Base-by-base conservation (phyloP, 2,797 vertebrate genomes). In the Myripristis jacobus region DNA sequence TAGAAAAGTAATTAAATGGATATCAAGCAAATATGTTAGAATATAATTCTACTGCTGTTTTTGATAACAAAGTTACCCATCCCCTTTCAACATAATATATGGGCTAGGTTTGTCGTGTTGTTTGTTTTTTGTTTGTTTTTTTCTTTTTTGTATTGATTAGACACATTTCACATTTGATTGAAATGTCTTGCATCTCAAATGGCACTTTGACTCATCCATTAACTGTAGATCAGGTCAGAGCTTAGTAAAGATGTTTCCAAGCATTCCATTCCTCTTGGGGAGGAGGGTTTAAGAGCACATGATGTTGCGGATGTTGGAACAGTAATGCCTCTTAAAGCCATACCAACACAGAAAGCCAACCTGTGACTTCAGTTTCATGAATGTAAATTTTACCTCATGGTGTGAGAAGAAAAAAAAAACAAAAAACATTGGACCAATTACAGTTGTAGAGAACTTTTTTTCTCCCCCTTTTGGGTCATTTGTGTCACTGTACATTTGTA, bases 361-460 rank as follows among this genome's bases (percentile, higher is more conserved):
- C 88, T 88, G 88, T 87, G 87, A 90, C 88, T 91, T 92, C 78
- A 83, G 82, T 92, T 89, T 89, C 79, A 86, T 93, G 86, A 92
- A 94, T 92, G 92, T 93, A 92, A 84, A 87, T 89, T 85, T 93
- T 92, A 93, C 92, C 92, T 94, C 90, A 91, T 81, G 89, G 85
- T 91, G 89, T 92, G 89, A 88, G 84, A 83, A 84, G 58, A 72
- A 81, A 82, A 83, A 84, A 61, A 72, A 81, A 82, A 80, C 86
- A 89, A 91, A 85, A 53, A 81, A 86, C 84, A 84, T 88, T 75
- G 88, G 92, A 94, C 93, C 93, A 94, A 94, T 88, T 69, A 73
- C 87, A 87, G 67, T 87, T 91, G 82, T 63, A 77, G 68, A 84
- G 79, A 83, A 83, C 71, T 47, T 77, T 55, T 79, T 66, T 86